Evolutionary conservation across 2,797 vertebrate species (phyloP).

Genomic region (Sciaenops ocellatus): DNA sequence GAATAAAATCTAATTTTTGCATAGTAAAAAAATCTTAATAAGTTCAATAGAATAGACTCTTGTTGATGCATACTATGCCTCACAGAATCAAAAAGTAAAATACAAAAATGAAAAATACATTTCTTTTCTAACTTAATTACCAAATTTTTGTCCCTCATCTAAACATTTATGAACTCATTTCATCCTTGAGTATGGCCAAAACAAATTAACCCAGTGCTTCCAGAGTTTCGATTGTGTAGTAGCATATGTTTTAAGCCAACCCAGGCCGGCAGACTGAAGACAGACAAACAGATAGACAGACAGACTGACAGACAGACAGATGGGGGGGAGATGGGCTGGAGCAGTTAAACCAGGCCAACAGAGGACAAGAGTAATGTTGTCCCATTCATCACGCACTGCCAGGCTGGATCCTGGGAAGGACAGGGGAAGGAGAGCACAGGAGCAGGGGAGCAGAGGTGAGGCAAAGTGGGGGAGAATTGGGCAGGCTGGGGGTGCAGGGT

Average conservation of each 20-base stretch:
- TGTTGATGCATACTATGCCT: background rate
- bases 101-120: background rate
- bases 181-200: background rate
- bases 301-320: slow-evolving; percentile 49
- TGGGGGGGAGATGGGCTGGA: slow-evolving; percentile 60
- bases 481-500: slow-evolving; percentile 39
- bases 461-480: slow-evolving; percentile 59
- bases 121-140: background rate
- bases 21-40: background rate
- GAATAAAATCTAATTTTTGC: background rate
- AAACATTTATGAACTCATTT: background rate
- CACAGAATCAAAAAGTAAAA: background rate
- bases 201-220: slow-evolving; percentile 9
- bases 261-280: slow-evolving; percentile 36
- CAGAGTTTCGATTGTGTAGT: slow-evolving; percentile 10
- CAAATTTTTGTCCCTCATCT: background rate
- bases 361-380: slow-evolving; percentile 86
- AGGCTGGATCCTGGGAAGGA: slow-evolving; percentile 80
- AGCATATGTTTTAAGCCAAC: slow-evolving; percentile 33
- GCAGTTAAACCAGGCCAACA: slow-evolving; percentile 83
- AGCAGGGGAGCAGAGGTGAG: slow-evolving; percentile 79
- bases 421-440: slow-evolving; percentile 81
- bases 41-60: background rate
- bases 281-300: slow-evolving; percentile 32
- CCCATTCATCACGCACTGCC: slow-evolving; percentile 86